Evolutionary conservation across 2,113 vertebrate genomes (phyloP), one percentile per base, ranked within the genome.

Genomic region (Atherinomorus stipes): DNA sequence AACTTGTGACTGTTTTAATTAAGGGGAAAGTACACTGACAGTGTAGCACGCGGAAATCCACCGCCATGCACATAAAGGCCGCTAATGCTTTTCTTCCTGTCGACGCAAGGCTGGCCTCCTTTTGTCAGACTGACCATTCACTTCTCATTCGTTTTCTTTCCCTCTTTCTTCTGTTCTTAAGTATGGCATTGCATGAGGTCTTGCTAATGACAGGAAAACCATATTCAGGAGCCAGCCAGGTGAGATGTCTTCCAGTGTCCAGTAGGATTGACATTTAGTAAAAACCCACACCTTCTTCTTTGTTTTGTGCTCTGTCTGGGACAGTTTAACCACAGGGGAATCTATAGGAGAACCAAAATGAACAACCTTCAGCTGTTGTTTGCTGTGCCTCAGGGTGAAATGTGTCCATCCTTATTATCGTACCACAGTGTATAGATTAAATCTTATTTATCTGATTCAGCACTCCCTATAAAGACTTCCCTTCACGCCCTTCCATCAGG

Each of bases 1-100:
- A 92, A 92, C 92, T 89, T 87, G 84, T 91, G 88, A 91, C 90
- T 90, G 83, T 88, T 89, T 91, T 91, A 93, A 93, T 94, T 91
- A 93, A 92, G 78, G 78, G 78, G 64, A 78, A 90, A 89, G 87
- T 77, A 90, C 87, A 89, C 64, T 90, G 88, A 90, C 87, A 88
- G 87, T 82, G 76, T 52, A 75, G 70, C 85, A 86, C 60, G 73
- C 67, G 78, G 86, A 91, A 91, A 90, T 90, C 86, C 82, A 62
- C 78, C 74, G 63, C 71, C 78, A 37, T 75, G 71, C 86, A 86
- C 89, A 89, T 89, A 86, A 92, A 90, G 79, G 74, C 28, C 47
- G 54, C 83, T 89, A 89, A 92, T 89, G 88, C 85, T 85, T 91
- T 88, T 83, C 85, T 89, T 92, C 85, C 85, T 89, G 78, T 85